Base-by-base conservation (phyloP, 2,888 invertebrate genomes). In the Poecilobothrus nobilitatus region DNA sequence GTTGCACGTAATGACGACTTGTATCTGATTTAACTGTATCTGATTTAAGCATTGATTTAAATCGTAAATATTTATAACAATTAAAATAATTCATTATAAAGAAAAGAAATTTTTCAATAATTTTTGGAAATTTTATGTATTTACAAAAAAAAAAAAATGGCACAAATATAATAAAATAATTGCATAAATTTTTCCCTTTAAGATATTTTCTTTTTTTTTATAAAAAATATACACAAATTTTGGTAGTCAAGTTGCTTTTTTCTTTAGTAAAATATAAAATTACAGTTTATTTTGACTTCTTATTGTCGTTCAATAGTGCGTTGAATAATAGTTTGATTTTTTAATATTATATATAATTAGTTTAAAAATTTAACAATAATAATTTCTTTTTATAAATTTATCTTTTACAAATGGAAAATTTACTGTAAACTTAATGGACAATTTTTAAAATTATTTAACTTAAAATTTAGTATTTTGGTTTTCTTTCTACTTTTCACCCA, bases 301-400 rank as follows among this genome's bases (percentile, higher is more conserved):
- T 53, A 53, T 53, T 53, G 53, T 53, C 53, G 9, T 53, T 53
- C 53, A 53, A 53, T 53, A 53, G 53, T 53, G 53, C 53, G 53
- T 15, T 53, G 18, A 53, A 53, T 53, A 53, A 18, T 53, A 53
- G 18, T 53, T n/a, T 37, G 12, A n/a, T 53, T 53, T 18, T n/a
- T 53, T 53, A 53, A 18, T 53, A 18, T 18, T n/a, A 18, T 41
- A 3, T 6, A 41, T 53, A 53, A 53, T 53, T 53, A 53, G 9
- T 15, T 9, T 44, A 44, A 9, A 44, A 44, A 10, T 44, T 44
- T 53, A 53, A 53, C 53, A n/a, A 53, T 37, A n/a, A 53, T 37
- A 53, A 53, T 12, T 53, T 53, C 2, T 53, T 53, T 53, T 53
- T 18, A n/a, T n/a, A n/a, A 18, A 53, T n/a, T 41, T 41, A 5